Base-by-base conservation (phyloP, 1,140 invertebrate species). In the Oryzaephilus surinamensis region DNA sequence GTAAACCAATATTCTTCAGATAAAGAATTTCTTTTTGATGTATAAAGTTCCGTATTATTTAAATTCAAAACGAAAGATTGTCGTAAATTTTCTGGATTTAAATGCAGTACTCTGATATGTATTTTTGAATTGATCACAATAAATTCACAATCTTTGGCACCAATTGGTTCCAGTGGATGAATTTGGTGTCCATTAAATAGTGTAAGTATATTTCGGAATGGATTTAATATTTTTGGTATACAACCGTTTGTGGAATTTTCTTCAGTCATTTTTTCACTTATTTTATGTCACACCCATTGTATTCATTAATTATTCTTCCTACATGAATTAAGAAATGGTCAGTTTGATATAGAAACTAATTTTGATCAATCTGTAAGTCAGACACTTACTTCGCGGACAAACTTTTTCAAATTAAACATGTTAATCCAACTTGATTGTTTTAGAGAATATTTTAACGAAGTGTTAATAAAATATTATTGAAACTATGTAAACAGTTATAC, bases 1-100 rank as follows among this genome's bases (percentile, higher is more conserved):
- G 52, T 59, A 41, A 62, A 62, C 60, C 60, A 62, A 37, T 62
- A 62, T 35, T 62, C 60, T 43, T 59, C 60, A 10, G 55, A 51
- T 17, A 60, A 32, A 0, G 55, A 58, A 45, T 45, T 50, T 18
- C 55, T 31, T 31, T 49, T 59, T 13, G 38, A 46, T 23, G 28
- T 11, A 10, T 44, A 38, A 10, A 36, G 21, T 33, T 47, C 40
- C 19, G 29, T 26, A 18, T 21, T 29, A 24, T 50, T 21, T 18
- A 27, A 12, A 27, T 41, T 39, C 24, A 34, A 20, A 14, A 27
- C 43, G 3, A 32, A 30, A 16, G 23, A n/a, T 38, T 32, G 39
- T 8, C 18, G 43, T 27, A 30, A 30, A 46, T 10, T 51, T 42
- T 56, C 54, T 20, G 57, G 57, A 38, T 41, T 45, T 2, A 62